Evolutionary conservation across 2,888 invertebrate species (phyloP), one percentile per base, ranked within the genome.

Genomic region (Linnaemya tessellans): DNA sequence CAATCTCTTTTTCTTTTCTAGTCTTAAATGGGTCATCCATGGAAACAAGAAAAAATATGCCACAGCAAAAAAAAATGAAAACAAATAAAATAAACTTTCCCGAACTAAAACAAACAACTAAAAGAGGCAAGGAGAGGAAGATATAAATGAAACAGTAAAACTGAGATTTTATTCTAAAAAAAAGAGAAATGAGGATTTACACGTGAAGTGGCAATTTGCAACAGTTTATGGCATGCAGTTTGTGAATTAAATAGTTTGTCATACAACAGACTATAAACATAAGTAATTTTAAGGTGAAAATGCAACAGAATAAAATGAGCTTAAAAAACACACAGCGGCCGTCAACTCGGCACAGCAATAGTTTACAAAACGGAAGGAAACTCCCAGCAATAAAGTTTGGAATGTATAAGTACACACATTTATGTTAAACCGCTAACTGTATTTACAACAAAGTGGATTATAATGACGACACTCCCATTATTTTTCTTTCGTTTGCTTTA

Each of bases 171-270:
- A 60, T 77, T 70, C 56, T 49, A 51, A 18, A 58, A 77, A 71
- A 77, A 58, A 77, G 65, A 77, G 68, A 82, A 82, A 77, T 77
- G 49, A 30, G 58, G 71, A 82, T 82, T 82, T 82, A 64, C 82
- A 82, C 82, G 77, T 82, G 71, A 82, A 82, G 82, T 82, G 77
- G 82, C 77, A 77, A 82, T 82, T 77, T 77, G 82, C 70, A 82
- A 82, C 70, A 65, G 77, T 75, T 82, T 77, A 46, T 64, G 20
- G 15, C 43, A 70, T 22, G 43, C 46, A 62, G 30, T 41, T 30
- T 56, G 35, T 38, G 18, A 43, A 15, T 41, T 54, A 25, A 62
- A 54, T 30, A 43, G 74, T 56, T 54, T 30, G 43, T 43, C 49
- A 15, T 60, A 46, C 70, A 56, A 60, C 30, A 64, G 67, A 43